Conservation (phyloP, 2,797 vertebrate genomes). For the Tinamus major region DNA sequence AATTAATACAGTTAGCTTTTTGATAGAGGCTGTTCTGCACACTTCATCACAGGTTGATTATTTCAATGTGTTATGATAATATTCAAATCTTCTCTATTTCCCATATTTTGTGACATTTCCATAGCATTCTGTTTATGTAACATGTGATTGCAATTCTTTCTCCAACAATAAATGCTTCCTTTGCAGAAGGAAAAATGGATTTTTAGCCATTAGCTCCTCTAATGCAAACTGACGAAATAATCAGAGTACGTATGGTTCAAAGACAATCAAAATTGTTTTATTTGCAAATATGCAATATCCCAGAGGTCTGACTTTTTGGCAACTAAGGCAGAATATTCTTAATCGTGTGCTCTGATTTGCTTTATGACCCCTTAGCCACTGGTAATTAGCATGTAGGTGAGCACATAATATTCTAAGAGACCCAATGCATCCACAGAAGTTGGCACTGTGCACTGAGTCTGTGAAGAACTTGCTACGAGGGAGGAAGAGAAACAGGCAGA, state of each 20-base stretch:
- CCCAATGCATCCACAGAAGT: neutral
- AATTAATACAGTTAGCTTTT: neutral
- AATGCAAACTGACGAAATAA: neutral
- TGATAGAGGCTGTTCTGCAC: neutral
- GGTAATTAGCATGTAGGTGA: neutral
- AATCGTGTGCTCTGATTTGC: neutral
- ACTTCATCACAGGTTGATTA: neutral
- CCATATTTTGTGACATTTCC: neutral
- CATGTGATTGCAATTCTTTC: neutral
- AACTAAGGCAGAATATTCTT: neutral
- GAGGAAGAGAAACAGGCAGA: neutral
- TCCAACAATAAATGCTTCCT: neutral
- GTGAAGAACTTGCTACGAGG: neutral
- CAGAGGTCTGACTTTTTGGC: neutral
- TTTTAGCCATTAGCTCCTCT: neutral
- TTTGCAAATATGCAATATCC: neutral
- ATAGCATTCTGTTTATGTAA: neutral
- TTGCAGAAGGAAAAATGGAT: neutral
- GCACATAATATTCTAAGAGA: neutral
- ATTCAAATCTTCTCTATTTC: neutral
- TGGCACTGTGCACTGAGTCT: neutral
- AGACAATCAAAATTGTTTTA: neutral
- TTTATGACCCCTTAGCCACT: neutral
- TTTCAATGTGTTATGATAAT: neutral
- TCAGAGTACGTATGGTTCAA: neutral